Base-by-base conservation (phyloP, 2,113 vertebrate species). In the Bungarus multicinctus region DNA sequence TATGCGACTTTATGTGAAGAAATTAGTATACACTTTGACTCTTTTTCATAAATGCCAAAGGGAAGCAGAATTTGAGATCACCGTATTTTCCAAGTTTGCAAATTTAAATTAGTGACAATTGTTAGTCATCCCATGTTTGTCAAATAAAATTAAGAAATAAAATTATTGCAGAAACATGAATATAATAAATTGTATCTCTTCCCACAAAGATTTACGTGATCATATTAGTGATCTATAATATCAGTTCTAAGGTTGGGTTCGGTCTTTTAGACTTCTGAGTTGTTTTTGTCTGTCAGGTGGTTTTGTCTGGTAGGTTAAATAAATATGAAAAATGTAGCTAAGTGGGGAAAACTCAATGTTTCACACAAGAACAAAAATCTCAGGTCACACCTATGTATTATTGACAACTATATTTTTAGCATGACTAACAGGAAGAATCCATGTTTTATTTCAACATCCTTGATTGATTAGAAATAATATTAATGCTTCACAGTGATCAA, bases 131-230 rank as follows among this genome's bases (percentile, higher is more conserved):
- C 93, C 92, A 52, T 87, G 95, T 97, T 96, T 94, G 96, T 97
- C 53, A 87, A 96, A 95, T 96, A 93, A 97, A 98, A 98, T 98
- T 98, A 98, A 97, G 97, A 98, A 97, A 98, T 98, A 97, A 98
- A 98, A 98, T 98, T 98, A 98, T 98, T 98, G 95, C 60, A 97
- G 97, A 97, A 98, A 98, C 97, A 98, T 98, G 97, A 97, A 98
- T 97, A 98, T 97, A 98, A 98, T 98, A 98, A 98, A 95, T 96
- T 96, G 96, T 96, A 97, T 95, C 96, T 64, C 92, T 97, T 97
- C 97, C 97, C 97, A 97, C 94, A 97, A 98, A 98, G 97, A 97
- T 98, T 94, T 93, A 94, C 81, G 97, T 97, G 98, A 99, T 98
- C 98, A 98, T 98, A 98, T 98, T 94, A 94, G 95, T 98, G 98